These are phyloP conservation scores for Alosa sapidissima DNA, from an alignment of 2,797 vertebrate species.

Conservation along the genomic window DNA sequence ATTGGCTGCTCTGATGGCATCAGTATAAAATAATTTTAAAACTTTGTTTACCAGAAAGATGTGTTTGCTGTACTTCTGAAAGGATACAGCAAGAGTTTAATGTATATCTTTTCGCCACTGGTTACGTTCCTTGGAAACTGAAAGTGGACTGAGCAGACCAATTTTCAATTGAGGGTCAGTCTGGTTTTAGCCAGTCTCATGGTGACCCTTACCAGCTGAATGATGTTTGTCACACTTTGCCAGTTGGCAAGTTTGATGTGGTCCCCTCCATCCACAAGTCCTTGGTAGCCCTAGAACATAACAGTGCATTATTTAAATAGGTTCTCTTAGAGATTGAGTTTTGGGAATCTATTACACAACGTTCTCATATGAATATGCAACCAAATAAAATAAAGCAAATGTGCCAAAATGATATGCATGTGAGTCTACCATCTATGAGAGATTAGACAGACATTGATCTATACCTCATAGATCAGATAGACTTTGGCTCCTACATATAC, in stretches of 20 bases:
- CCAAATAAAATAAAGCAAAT: not conserved
- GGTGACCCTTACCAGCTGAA: slow-evolving; percentile 81
- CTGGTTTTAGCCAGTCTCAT: not conserved
- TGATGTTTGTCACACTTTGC: slow-evolving; percentile 97
- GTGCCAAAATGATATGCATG: not conserved
- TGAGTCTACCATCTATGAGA: not conserved
- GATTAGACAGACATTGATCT: not conserved
- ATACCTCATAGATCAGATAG: slow-evolving; percentile 92
- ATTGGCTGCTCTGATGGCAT: too few relatives aligned
- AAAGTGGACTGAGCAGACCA: too few relatives aligned
- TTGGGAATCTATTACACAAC: not conserved
- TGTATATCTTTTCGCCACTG: too few relatives aligned
- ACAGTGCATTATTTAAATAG: not conserved
- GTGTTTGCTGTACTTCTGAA: too few relatives aligned
- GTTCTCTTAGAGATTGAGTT: not conserved
- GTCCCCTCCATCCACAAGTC: slow-evolving; percentile 92
- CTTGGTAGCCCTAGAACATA: slow-evolving; percentile 87
- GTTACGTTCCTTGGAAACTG: too few relatives aligned
- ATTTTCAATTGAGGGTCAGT: too few relatives aligned
- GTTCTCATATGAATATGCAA: not conserved
- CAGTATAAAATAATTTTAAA: too few relatives aligned
- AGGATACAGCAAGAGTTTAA: too few relatives aligned
- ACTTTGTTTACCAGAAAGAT: too few relatives aligned
- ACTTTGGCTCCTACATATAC: slow-evolving; percentile 95
- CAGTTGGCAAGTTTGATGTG: slow-evolving; percentile 90